Evolutionary conservation across 2,888 invertebrate species (phyloP).

Genomic region (Psylliodes chrysocephalus): DNA sequence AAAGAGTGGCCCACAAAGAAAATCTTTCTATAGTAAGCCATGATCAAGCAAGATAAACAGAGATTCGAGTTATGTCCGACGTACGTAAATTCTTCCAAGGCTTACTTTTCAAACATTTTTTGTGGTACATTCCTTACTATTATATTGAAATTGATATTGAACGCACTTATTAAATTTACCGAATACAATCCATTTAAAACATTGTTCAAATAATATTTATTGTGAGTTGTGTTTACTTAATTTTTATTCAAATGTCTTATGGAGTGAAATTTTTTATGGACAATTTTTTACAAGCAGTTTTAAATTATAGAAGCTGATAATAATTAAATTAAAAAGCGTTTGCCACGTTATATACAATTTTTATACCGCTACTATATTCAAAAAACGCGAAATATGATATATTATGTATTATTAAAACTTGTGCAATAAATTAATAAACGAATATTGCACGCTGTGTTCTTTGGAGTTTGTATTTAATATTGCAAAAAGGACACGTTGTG

Average conservation of each 20-base stretch:
- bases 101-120: no score
- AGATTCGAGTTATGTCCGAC: no score
- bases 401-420: neutral
- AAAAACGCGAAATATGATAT: neutral
- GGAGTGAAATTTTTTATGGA: neutral
- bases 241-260: neutral
- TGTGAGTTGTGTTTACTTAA: no score
- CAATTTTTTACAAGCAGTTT: neutral
- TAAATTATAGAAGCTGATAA: neutral
- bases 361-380: constrained; percentile 1
- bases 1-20: no score
- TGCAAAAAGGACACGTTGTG: neutral
- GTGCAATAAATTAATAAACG: neutral
- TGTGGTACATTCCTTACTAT: no score
- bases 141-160: no score
- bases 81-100: no score
- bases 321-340: no score
- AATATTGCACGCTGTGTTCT: constrained; percentile 1
- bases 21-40: no score
- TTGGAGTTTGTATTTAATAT: neutral
- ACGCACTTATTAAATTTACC: no score
- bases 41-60: no score
- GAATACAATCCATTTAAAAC: constrained; percentile 4
- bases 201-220: neutral
- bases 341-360: neutral